phyloP scores from a whole-genome alignment of 2,113 vertebrate species.

The Osmerus mordax region DNA sequence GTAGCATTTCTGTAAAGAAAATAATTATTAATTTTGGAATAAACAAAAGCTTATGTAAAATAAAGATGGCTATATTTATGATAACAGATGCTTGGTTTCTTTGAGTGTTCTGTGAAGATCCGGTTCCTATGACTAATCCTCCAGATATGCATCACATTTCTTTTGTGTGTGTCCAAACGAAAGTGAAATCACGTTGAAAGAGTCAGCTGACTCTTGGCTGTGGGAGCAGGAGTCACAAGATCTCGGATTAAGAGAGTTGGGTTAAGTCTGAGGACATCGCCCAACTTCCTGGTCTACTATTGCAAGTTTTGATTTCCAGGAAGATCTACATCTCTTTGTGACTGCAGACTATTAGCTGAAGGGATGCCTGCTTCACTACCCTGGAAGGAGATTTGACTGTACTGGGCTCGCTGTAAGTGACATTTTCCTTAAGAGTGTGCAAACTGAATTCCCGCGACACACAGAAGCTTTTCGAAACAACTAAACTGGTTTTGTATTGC shows the following conservation, averaged over 20 bases:
- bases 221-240: conserved; percentile 27
- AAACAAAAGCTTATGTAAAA: conserved; percentile 30
- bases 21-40: conserved; percentile 28
- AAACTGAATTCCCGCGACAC: too few relatives aligned
- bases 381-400: too few relatives aligned
- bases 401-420: too few relatives aligned
- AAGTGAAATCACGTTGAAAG: conserved; percentile 35
- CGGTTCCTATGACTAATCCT: background rate
- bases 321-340: too few relatives aligned
- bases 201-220: conserved; percentile 28
- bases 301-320: too few relatives aligned
- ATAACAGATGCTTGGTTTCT: conserved; percentile 16
- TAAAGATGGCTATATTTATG: conserved; percentile 51
- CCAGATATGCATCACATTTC: background rate
- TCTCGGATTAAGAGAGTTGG: background rate
- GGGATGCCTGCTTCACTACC: too few relatives aligned
- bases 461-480: too few relatives aligned
- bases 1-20: conserved; percentile 23
- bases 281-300: too few relatives aligned
- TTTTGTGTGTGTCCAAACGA: background rate
- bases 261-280: too few relatives aligned
- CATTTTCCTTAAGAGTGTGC: too few relatives aligned
- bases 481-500: background rate
- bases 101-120: conserved; percentile 5
- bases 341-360: too few relatives aligned